phyloP scores from a whole-genome alignment of 2,888 invertebrate species.

The Reticulitermes lucifugus region DNA sequence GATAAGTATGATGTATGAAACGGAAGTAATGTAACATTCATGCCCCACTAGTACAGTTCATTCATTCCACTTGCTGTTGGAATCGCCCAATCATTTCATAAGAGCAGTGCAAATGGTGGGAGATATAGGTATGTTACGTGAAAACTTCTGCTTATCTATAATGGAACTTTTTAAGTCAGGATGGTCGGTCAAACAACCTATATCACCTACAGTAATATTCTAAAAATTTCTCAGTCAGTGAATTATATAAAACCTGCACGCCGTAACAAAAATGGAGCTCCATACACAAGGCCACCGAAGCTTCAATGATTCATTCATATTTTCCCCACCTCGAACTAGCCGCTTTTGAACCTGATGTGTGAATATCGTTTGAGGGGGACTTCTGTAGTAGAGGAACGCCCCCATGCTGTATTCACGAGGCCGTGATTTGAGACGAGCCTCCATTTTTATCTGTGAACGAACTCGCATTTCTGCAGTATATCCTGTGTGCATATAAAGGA shows the following conservation, averaged over 20 bases:
- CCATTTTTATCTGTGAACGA: slow-evolving; percentile 43
- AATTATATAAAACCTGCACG: background rate
- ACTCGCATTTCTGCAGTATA: slow-evolving; percentile 15
- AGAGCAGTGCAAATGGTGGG: too few relatives aligned
- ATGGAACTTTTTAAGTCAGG: too few relatives aligned
- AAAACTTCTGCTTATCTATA: too few relatives aligned
- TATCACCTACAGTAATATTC: too few relatives aligned
- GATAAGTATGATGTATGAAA: too few relatives aligned
- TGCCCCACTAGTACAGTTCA: too few relatives aligned
- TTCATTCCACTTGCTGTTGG: too few relatives aligned
- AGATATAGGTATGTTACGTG: too few relatives aligned
- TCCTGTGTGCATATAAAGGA: background rate
- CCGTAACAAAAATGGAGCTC: background rate
- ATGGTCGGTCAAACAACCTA: too few relatives aligned
- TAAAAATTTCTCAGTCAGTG: too few relatives aligned
- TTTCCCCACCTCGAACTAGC: slow-evolving; percentile 4
- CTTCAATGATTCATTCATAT: slow-evolving; percentile 40
- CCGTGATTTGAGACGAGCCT: slow-evolving; percentile 45
- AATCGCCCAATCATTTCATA: too few relatives aligned
- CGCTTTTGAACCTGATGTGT: background rate
- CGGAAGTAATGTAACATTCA: too few relatives aligned
- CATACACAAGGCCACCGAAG: background rate
- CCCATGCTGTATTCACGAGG: slow-evolving; percentile 43
- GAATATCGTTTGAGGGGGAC: slow-evolving; percentile 34
- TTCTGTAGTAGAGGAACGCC: slow-evolving; percentile 38